Evolutionary conservation across 2,797 vertebrate genomes (phyloP).

Genomic region (Hirundo rustica): DNA sequence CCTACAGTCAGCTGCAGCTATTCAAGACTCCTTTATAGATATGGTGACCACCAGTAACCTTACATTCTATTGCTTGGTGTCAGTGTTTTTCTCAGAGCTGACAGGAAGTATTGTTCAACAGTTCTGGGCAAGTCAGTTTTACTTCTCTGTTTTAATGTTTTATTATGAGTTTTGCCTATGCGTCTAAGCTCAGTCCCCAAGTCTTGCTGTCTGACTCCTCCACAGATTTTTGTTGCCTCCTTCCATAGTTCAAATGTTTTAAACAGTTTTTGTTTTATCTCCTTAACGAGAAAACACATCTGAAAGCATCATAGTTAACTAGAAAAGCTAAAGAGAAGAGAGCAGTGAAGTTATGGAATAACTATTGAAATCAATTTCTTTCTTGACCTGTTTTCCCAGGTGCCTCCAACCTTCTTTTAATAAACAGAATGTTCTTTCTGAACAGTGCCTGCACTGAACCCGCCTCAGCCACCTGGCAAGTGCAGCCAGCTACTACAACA

Average conservation of each 20-base stretch:
- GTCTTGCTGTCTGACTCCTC: neutral
- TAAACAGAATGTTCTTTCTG: neutral
- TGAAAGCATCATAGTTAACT: neutral
- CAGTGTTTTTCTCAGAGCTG: neutral
- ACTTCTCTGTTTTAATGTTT: conserved; percentile 20
- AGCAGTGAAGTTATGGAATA: neutral
- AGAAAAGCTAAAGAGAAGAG: neutral
- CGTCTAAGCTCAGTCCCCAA: neutral
- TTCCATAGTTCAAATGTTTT: neutral
- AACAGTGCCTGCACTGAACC: neutral
- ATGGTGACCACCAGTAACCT: neutral
- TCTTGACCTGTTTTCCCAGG: neutral
- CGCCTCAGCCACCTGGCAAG: neutral
- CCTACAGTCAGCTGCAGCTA: neutral
- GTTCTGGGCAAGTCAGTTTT: neutral
- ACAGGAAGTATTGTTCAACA: conserved; percentile 38
- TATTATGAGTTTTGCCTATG: neutral
- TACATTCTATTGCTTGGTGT: neutral
- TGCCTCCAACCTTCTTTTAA: neutral
- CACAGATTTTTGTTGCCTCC: neutral
- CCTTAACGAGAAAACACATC: neutral
- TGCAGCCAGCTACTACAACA: neutral
- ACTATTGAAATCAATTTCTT: neutral
- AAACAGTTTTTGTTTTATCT: neutral
- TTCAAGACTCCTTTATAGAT: neutral